Base-by-base conservation (phyloP, 2,888 invertebrate genomes). In the Drosophila sordidula region DNA sequence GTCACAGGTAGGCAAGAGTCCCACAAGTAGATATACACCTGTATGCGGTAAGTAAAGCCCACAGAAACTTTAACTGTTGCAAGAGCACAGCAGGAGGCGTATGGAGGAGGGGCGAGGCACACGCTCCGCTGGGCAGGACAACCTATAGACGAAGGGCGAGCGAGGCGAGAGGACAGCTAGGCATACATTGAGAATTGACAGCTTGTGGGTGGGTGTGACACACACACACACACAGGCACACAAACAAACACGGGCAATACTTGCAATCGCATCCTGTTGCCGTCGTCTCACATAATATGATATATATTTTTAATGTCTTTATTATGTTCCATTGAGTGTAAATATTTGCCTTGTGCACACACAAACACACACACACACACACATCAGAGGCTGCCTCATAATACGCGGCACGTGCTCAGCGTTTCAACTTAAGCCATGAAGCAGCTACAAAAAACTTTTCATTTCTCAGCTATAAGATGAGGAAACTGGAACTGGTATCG, bases 301-400 rank as follows among this genome's bases (percentile, higher is more conserved):
- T 83, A 86, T 77, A 86, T 89, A 72, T 85, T 82, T 89, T 85
- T 86, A 86, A 86, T 86, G 89, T 79, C 89, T 89, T 89, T 89
- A 89, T 86, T 89, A 87, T 86, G 86, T 86, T 88, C 62, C 88
- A 86, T 86, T 85, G 86, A 86, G 83, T 87, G 83, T 87, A 89
- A 89, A 86, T 87, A 89, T 86, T 86, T 86, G 70, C 72, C 69
- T 78, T 70, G 72, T 68, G 56, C 68, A 70, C 9, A 2, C 26
- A 18, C 9, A 56, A 11, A 42, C 4, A 42, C 47, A 47, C 51
- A 9, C 26, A 39, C 39, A 29, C 22, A 50, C 25, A 50, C 39
- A 18, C 41, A 50, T 9, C 46, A 39, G 46, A 41, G 62, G 59
- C n/a, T 58, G 34, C 65, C 39, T 51, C 66, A 67, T 87, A 85